Conservation (phyloP, 2,113 vertebrate genomes). For the Aldabrachelys gigantea region DNA sequence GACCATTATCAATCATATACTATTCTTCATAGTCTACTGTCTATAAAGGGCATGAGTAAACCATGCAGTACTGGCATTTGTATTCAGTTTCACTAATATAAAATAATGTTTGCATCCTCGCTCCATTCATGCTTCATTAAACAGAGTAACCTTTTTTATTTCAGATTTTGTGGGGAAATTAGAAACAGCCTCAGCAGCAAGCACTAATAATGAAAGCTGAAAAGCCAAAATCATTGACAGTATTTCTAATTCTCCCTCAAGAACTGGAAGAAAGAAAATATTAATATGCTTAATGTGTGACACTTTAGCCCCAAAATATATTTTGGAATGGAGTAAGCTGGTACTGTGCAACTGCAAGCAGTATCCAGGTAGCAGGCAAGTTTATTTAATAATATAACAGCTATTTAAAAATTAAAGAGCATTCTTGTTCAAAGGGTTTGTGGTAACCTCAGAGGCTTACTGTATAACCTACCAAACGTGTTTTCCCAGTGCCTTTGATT, state of each 20-base stretch:
- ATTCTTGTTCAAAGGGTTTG: not conserved
- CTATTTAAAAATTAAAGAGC: conserved; percentile 37
- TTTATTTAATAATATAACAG: conserved; percentile 44
- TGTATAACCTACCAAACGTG: not conserved
- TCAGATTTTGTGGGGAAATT: conserved; percentile 27
- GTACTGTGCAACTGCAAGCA: not conserved
- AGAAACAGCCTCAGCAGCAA: conserved; percentile 42
- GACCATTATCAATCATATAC: not conserved
- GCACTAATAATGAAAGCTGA: conserved; percentile 23
- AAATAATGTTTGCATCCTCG: conserved; percentile 19
- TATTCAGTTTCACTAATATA: conserved; percentile 19
- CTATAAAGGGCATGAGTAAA: conserved; percentile 15
- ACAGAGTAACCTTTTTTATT: conserved; percentile 44
- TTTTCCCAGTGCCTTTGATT: not conserved
- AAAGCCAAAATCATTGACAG: conserved; percentile 13
- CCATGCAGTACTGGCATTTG: not conserved
- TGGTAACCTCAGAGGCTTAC: not conserved
- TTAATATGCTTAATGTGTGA: conserved; percentile 19
- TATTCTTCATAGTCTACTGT: not conserved
- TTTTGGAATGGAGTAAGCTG: not conserved
- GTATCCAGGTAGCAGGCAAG: not conserved
- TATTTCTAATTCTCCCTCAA: not conserved
- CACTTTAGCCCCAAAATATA: not conserved
- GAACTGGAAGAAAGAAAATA: conserved; percentile 10
- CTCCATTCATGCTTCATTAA: conserved; percentile 50